Conservation (phyloP, 2,797 vertebrate species). For the Botia kubotai region DNA sequence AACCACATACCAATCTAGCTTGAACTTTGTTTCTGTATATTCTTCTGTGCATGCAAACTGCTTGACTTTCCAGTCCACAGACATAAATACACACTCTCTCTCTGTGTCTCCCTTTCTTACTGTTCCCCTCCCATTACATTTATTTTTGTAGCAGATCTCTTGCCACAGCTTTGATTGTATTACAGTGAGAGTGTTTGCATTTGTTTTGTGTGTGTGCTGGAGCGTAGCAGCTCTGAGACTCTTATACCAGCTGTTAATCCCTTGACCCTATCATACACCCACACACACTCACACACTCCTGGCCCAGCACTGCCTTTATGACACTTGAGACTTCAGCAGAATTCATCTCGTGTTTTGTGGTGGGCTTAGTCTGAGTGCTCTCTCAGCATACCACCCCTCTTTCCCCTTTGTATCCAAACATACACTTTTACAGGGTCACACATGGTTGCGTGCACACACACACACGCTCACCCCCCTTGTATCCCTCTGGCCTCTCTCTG, state of each 20-base stretch:
- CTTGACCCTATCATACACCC: constrained; percentile 65
- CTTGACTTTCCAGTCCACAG: constrained; percentile 64
- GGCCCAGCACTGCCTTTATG: constrained; percentile 40
- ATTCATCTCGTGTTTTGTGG: constrained; percentile 43
- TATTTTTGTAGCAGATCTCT: constrained; percentile 75
- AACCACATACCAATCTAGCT: constrained; percentile 66
- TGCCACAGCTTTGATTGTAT: constrained; percentile 77
- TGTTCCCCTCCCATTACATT: constrained; percentile 67
- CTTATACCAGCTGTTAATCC: constrained; percentile 55
- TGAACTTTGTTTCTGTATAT: constrained; percentile 64
- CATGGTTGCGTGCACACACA: constrained; percentile 44
- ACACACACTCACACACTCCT: constrained; percentile 48
- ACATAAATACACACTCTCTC: constrained; percentile 42
- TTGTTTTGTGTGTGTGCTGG: constrained; percentile 54
- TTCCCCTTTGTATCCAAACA: constrained; percentile 40
- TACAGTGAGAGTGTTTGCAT: constrained; percentile 74
- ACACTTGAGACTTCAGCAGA: constrained; percentile 51
- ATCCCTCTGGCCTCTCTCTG: neutral
- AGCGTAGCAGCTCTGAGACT: constrained; percentile 35
- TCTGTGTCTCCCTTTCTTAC: constrained; percentile 64
- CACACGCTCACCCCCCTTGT: neutral
- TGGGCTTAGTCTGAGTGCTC: constrained; percentile 39
- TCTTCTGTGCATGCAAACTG: constrained; percentile 67
- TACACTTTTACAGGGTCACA: constrained; percentile 43
- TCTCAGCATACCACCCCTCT: constrained; percentile 36